Conservation (phyloP, 2,113 vertebrate genomes). For the Colaptes auratus region DNA sequence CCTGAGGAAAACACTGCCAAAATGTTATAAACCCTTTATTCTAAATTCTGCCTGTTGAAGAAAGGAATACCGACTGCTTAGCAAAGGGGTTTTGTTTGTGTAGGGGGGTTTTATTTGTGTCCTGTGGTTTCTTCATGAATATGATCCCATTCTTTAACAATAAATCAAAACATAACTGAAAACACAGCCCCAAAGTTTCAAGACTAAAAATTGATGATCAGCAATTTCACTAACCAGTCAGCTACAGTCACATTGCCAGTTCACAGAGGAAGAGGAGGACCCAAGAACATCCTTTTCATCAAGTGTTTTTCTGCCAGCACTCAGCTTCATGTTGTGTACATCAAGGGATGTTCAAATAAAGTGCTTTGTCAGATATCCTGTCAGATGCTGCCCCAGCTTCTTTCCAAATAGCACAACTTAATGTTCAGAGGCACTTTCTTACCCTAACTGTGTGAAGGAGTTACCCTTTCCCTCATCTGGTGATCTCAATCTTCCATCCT, state of each 20-base stretch:
- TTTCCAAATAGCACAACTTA: background rate
- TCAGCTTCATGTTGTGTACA: background rate
- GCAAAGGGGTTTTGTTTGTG: conserved; percentile 54
- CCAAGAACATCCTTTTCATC: background rate
- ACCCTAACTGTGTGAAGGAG: background rate
- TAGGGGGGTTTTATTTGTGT: background rate
- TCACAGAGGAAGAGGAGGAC: background rate
- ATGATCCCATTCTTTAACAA: conserved; percentile 55
- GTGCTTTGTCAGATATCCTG: background rate
- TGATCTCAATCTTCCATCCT: background rate
- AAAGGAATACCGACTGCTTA: conserved; percentile 73
- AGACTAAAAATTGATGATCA: conserved; percentile 57
- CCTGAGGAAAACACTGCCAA: conserved; percentile 81
- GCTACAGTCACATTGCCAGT: background rate
- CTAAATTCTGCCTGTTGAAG: conserved; percentile 75
- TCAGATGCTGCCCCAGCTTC: background rate
- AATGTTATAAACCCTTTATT: conserved; percentile 84
- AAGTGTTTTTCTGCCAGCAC: background rate
- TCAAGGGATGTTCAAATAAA: background rate
- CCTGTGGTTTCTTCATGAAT: conserved; percentile 50
- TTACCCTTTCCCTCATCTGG: background rate
- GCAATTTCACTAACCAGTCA: conserved; percentile 29
- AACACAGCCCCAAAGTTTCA: background rate
- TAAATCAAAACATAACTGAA: conserved; percentile 12
- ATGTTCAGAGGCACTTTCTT: background rate